Evolutionary conservation across 2,113 vertebrate genomes (phyloP), one percentile per base, ranked within the genome.

Genomic region (Trematomus loennbergii): DNA sequence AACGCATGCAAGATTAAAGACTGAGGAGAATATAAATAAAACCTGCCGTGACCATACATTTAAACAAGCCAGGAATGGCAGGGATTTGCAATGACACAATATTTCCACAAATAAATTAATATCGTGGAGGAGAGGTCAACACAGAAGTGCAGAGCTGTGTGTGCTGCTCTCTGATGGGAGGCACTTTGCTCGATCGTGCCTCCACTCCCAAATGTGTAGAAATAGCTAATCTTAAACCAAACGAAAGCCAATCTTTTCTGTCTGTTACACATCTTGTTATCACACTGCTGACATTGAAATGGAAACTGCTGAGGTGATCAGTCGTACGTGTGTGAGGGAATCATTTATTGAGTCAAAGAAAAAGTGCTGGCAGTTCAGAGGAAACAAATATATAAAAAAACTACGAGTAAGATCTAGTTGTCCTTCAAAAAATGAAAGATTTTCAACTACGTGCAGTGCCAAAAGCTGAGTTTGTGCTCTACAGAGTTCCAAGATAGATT

Each of bases 1-100:
- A 79, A 53, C 0, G 18, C n/a, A 83, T 87, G 69, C 66, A 87
- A 89, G 61, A 89, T 92, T 82, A 60, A 88, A 87, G 71, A 79
- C 60, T 12, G 15, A 1, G 29, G 22, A 68, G 53, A 59, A 79
- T 79, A 81, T 76, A 52, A 89, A 90, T 88, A 85, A 88, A 85
- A 29, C 62, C 55, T 64, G 68, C 79, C 17, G 13, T 68, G 45
- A 66, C 75, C 22, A 22, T 58, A 68, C 2, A 5, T 73, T 71
- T 72, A 48, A 72, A 54, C n/a, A 68, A 64, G 74, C 9, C 10
- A 15, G 76, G 59, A 81, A 71, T 40, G 43, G 55, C 53, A 53
- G 55, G 12, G 65, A 66, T 29, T 69, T 45, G 67, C 66, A 85
- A 71, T 83, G 83, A 75, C 64, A 63, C 62, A 79, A 65, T 73